Percentiles rank a stretch among this genome's conserved stretches.
Evolutionary conservation across 2,113 vertebrate genomes (phyloP).

Genomic region (Puntigrus tetrazona): DNA sequence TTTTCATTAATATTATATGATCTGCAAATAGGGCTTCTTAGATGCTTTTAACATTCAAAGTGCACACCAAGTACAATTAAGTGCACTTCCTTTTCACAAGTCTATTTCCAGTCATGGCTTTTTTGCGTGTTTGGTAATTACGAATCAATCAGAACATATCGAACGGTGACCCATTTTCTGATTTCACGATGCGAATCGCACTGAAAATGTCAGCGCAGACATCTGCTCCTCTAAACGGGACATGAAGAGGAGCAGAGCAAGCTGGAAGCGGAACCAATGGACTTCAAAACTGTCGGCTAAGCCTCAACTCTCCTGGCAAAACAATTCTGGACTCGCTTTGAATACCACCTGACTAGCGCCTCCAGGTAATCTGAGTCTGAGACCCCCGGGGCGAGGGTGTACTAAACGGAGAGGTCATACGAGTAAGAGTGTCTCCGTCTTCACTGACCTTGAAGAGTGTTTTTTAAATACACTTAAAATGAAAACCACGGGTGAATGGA

Average conservation of each 20-base stretch:
- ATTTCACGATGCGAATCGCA: background rate
- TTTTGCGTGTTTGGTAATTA: background rate
- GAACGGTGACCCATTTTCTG: background rate
- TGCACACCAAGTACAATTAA: background rate
- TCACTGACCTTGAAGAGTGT: slow-evolving; percentile 13
- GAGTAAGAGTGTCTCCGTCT: background rate
- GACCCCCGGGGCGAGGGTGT: background rate
- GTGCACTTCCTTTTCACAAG: background rate
- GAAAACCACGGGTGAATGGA: background rate
- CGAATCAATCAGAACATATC: background rate
- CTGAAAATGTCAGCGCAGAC: background rate
- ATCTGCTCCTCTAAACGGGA: background rate
- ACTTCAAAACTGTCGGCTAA: slow-evolving; percentile 2
- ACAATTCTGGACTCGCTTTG: slow-evolving; percentile 7
- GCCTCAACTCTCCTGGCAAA: background rate
- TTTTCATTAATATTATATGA: background rate
- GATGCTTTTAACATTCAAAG: background rate
- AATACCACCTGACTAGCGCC: slow-evolving; percentile 10
- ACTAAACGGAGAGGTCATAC: background rate
- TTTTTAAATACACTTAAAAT: slow-evolving; percentile 3
- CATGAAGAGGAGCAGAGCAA: background rate
- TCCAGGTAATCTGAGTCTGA: background rate
- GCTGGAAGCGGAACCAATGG: slow-evolving; percentile 2
- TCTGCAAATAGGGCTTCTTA: background rate
- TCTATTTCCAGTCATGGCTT: background rate